Evolutionary conservation across 2,888 invertebrate species (phyloP).

Genomic region (Xylota sylvarum): DNA sequence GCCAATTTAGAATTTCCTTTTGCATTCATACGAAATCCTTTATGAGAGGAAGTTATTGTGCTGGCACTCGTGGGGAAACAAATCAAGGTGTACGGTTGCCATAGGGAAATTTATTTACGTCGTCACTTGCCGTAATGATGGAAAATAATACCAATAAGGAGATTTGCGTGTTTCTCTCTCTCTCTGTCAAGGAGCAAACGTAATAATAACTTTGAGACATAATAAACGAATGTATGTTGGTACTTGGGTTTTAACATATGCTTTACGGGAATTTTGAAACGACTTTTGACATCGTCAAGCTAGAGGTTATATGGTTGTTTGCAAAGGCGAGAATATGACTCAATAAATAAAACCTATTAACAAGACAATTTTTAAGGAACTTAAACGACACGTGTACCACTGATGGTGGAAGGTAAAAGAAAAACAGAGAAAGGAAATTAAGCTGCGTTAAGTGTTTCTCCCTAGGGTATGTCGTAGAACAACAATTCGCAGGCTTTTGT

Average conservation of each 20-base stretch:
- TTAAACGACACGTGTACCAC: conserved; percentile 10
- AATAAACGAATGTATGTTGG: conserved; percentile 1
- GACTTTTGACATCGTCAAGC: conserved; percentile 5
- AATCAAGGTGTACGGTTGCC: conserved; percentile 15
- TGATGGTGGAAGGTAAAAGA: not conserved
- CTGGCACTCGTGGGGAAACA: not conserved
- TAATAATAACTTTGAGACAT: conserved; percentile 5
- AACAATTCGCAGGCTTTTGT: too few species aligned
- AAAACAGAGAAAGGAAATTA: too few species aligned
- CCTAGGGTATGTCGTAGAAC: too few species aligned
- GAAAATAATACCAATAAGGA: conserved; percentile 31
- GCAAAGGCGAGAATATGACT: conserved; percentile 5
- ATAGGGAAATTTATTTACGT: conserved; percentile 35
- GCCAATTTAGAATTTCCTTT: not conserved
- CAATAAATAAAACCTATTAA: conserved; percentile 34
- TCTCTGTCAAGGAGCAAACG: not conserved
- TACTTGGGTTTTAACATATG: conserved; percentile 10
- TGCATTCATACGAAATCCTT: conserved; percentile 25
- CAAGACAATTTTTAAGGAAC: conserved; percentile 26
- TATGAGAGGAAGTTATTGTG: conserved; percentile 21
- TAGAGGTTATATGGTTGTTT: conserved; percentile 4
- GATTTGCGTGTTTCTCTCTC: conserved; percentile 1
- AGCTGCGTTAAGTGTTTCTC: too few species aligned
- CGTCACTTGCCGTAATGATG: conserved; percentile 21
- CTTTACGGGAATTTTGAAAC: conserved; percentile 16